phyloP scores from a whole-genome alignment of 2,797 vertebrate genomes.

The Erpetoichthys calabaricus region DNA sequence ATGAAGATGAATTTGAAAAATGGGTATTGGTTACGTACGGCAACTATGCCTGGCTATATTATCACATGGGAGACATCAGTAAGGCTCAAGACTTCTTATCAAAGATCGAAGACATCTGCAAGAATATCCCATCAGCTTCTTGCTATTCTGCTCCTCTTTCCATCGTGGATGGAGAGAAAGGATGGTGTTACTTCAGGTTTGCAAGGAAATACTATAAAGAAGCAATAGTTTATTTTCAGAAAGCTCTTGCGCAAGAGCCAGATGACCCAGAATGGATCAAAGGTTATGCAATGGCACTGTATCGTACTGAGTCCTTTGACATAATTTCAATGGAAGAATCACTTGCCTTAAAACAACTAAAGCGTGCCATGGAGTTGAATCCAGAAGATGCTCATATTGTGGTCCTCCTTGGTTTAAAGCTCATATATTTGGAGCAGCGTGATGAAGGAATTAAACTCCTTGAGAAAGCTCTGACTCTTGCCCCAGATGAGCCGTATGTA shows the following conservation, averaged over 20 bases:
- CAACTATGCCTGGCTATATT: too few relatives aligned
- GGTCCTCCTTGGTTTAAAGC: slow-evolving; percentile 21
- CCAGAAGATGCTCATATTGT: slow-evolving; percentile 16
- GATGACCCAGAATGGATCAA: slow-evolving; percentile 42
- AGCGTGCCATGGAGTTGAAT: slow-evolving; percentile 16
- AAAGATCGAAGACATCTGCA: too few relatives aligned
- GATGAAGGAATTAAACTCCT: slow-evolving; percentile 12
- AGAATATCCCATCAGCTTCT: too few relatives aligned
- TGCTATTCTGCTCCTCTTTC: too few relatives aligned
- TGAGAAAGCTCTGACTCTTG: slow-evolving; percentile 16
- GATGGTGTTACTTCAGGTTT: slow-evolving; percentile 30
- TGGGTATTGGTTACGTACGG: too few relatives aligned
- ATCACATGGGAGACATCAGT: too few relatives aligned
- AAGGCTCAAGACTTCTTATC: too few relatives aligned
- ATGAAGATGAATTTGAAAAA: too few relatives aligned
- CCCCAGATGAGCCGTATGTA: slow-evolving; percentile 11
- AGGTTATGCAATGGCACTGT: slow-evolving; percentile 42
- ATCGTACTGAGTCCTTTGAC: slow-evolving; percentile 27
- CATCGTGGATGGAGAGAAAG: too few relatives aligned
- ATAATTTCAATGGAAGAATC: too few relatives aligned
- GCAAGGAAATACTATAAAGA: slow-evolving; percentile 29
- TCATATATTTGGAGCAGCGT: slow-evolving; percentile 11
- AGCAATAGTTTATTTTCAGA: slow-evolving; percentile 47
- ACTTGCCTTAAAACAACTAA: not conserved
- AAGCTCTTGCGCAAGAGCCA: slow-evolving; percentile 42